A percentile compares a stretch with the other conserved stretches of the same genome.
Conservation (phyloP, 2,888 invertebrate species). For the Phalera bucephala region DNA sequence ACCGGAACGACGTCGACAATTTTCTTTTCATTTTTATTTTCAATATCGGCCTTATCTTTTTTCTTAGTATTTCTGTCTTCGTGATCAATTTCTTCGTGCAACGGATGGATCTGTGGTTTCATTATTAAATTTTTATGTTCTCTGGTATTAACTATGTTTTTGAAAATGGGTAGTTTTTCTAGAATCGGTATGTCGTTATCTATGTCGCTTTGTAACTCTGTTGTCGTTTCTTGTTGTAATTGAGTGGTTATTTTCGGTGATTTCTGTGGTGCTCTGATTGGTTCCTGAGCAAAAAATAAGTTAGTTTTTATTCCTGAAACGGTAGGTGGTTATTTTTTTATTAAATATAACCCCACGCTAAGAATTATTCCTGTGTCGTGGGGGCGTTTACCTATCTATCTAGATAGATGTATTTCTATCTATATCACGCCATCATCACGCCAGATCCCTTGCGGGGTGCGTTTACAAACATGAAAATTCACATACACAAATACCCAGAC, state of each 20-base stretch:
- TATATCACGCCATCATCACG: no score
- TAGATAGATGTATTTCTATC: no score
- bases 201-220: conserved; percentile 31
- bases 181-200: conserved; percentile 55
- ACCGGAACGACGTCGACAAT: conserved; percentile 15
- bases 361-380: no score
- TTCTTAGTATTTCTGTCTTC: conserved; percentile 65
- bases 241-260: conserved; percentile 13
- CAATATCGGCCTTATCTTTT: conserved; percentile 58
- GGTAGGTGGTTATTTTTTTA: not conserved
- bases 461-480: no score
- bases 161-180: conserved; percentile 65
- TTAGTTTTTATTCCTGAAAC: no score
- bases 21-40: conserved; percentile 10
- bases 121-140: conserved; percentile 48
- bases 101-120: conserved; percentile 65
- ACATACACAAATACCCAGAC: no score
- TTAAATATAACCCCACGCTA: not conserved
- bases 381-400: no score
- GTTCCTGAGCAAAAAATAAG: conserved; percentile 47
- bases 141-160: conserved; percentile 54
- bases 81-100: conserved; percentile 60
- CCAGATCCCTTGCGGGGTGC: no score
- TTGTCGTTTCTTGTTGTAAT: conserved; percentile 15
- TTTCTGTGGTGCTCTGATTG: conserved; percentile 43